Evolutionary conservation across 2,113 vertebrate species (phyloP).

Genomic region (Vimba vimba): DNA sequence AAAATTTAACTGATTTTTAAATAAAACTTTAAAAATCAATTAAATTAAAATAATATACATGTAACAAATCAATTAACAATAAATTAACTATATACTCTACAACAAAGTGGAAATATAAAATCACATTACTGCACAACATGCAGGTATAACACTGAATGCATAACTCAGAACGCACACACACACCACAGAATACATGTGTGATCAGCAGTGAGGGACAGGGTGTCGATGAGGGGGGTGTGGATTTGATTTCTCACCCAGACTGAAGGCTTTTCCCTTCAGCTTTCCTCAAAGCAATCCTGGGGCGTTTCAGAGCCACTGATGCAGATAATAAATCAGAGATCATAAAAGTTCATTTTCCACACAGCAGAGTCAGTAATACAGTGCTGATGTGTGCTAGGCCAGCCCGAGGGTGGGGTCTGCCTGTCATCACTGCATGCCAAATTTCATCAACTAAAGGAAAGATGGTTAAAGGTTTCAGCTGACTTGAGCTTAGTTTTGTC

Average conservation of each 20-base stretch:
- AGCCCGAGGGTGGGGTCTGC: conserved; percentile 2
- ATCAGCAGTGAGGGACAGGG: background rate
- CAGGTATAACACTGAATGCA: background rate
- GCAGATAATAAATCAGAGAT: conserved; percentile 65
- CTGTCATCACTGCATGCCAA: background rate
- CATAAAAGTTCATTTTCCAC: conserved; percentile 56
- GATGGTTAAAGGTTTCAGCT: background rate
- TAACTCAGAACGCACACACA: background rate
- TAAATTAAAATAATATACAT: too few relatives aligned
- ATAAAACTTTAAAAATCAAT: background rate
- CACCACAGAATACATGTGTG: background rate
- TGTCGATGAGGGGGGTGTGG: background rate
- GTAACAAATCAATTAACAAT: too few relatives aligned
- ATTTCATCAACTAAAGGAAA: conserved; percentile 1
- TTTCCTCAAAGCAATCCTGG: conserved; percentile 53
- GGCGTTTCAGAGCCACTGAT: conserved; percentile 56
- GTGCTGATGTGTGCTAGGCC: conserved; percentile 45
- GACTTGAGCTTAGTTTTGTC: conserved; percentile 1
- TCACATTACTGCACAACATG: background rate
- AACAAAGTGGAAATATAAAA: too few relatives aligned
- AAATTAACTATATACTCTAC: background rate
- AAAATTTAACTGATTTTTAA: too few relatives aligned
- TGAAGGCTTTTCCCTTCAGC: conserved; percentile 5
- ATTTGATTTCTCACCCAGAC: conserved; percentile 45
- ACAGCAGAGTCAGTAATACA: conserved; percentile 53